phyloP scores from a whole-genome alignment of 2,888 invertebrate genomes.

The Agonum fuliginosum region DNA sequence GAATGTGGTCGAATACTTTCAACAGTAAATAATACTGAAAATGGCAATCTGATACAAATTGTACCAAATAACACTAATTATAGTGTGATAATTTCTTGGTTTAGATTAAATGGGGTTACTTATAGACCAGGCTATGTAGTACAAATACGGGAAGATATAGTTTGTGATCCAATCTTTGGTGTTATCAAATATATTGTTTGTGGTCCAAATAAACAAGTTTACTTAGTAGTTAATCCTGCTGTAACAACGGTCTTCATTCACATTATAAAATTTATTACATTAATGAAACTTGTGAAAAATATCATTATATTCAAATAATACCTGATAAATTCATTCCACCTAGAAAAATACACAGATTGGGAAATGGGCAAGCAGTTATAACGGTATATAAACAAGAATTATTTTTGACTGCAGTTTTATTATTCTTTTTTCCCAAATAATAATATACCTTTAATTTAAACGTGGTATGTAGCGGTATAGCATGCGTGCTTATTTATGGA shows the following conservation, averaged over 20 bases:
- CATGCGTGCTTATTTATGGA: no score
- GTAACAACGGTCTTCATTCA: not conserved
- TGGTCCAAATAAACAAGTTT: not conserved
- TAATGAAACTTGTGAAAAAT: not conserved
- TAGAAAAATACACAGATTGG: not conserved
- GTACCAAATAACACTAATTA: not conserved
- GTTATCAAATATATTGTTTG: not conserved
- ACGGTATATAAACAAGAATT: not conserved
- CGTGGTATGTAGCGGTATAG: no score
- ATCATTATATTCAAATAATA: not conserved
- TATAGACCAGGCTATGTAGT: not conserved
- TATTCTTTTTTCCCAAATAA: not conserved
- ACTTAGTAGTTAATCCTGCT: not conserved
- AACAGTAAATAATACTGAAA: not conserved
- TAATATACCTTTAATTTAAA: not conserved
- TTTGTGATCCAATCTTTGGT: not conserved
- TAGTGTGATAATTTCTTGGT: not conserved
- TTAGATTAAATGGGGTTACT: not conserved
- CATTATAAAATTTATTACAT: not conserved
- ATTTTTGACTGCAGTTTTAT: not conserved
- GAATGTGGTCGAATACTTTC: not conserved
- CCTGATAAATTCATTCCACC: not conserved
- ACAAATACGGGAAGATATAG: not conserved
- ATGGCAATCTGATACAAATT: not conserved
- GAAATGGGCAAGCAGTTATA: not conserved